Conservation (phyloP, 1,140 invertebrate species). For the Oncopeltus fasciatus region DNA sequence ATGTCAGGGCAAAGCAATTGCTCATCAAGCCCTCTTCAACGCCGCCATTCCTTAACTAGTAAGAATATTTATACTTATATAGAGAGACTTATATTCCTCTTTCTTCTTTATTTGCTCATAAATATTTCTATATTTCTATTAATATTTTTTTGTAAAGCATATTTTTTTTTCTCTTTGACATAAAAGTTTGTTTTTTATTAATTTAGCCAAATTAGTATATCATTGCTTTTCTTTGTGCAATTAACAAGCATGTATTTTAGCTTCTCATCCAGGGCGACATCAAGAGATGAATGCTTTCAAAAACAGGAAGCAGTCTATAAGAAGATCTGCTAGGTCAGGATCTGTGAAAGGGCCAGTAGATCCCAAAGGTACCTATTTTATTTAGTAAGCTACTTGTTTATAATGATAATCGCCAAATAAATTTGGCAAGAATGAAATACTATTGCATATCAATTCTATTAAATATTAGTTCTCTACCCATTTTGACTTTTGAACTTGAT, state of each 20-base stretch:
- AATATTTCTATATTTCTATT: constrained; percentile 9
- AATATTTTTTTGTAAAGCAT: background rate
- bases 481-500: no score
- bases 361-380: constrained; percentile 31
- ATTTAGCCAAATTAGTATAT: constrained; percentile 14
- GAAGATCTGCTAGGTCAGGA: constrained; percentile 57
- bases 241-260: constrained; percentile 29
- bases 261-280: constrained; percentile 43
- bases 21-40: constrained; percentile 56
- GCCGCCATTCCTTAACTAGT: constrained; percentile 70
- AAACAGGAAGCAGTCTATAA: constrained; percentile 50
- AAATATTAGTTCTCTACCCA: no score
- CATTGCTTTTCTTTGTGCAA: background rate
- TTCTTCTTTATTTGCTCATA: background rate
- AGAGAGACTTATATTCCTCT: background rate
- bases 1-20: constrained; percentile 61
- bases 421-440: no score
- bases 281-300: constrained; percentile 58
- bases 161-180: background rate
- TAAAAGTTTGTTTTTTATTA: constrained; percentile 11
- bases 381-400: no score
- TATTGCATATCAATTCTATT: no score
- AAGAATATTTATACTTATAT: constrained; percentile 27
- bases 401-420: no score
- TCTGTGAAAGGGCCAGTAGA: constrained; percentile 41